Base-by-base conservation (phyloP, 2,888 invertebrate species). In the Acrobasis consociella region DNA sequence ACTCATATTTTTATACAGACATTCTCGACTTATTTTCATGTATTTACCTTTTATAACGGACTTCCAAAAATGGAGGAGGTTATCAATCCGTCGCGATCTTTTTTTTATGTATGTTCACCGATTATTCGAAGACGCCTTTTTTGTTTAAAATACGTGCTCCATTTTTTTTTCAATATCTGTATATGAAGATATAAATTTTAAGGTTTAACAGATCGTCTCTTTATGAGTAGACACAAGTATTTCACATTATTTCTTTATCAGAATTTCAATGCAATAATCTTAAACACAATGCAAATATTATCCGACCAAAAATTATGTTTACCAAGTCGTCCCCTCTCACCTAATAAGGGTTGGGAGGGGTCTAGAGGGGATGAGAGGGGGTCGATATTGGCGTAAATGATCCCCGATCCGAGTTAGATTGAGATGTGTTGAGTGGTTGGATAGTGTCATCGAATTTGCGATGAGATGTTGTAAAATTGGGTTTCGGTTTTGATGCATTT, bases 321-420 rank as follows among this genome's bases (percentile, higher is more conserved):
- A 68, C 66, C 60, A 65, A 58, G 49, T n/a, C 46, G 31, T 15
- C 52, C 38, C 62, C 56, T 46, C 55, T 62, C 63, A 50, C 72
- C 64, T 65, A 68, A 67, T 65, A 66, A 65, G 65, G 61, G 62
- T 62, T 66, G 65, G 67, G 50, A 56, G 65, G 62, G 31, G 52
- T 22, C 50, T 42, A 60, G 22, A 31, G 61, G 61, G 62, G 16
- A n/a, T 37, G 62, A 58, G 42, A 39, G 62, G 72, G 74, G 75
- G 69, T 9, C 9, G 75, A 76, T 86, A 84, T 84, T 82, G 86
- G 84, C 83, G 85, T 83, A 86, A 87, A 86, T 86, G 85, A 86
- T 87, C 86, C 86, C 83, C 83, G 74, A 76, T 80, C 73, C 75
- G 74, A 77, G 70, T 69, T 72, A 72, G 71, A 64, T 64, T 61